Evolutionary conservation across 2,113 vertebrate genomes (phyloP).

Genomic region (Cyanocitta stelleri): DNA sequence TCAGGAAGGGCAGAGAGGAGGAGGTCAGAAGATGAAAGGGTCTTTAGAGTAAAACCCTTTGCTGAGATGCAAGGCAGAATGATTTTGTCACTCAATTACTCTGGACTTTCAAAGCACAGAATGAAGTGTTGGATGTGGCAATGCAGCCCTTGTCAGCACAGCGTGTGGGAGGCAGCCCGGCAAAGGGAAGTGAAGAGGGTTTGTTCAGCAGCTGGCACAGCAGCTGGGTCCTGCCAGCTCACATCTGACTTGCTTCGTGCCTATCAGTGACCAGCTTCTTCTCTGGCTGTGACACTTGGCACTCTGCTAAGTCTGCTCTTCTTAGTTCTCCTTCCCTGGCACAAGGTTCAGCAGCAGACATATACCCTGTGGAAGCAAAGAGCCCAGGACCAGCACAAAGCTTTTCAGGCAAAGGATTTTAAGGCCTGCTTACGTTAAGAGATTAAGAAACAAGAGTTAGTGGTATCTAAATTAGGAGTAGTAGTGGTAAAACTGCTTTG

Average conservation of each 20-base stretch:
- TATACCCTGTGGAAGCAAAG: background rate
- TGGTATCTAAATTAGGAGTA: background rate
- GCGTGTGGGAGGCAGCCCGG: background rate
- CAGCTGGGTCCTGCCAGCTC: slow-evolving; percentile 16
- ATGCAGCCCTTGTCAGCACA: slow-evolving; percentile 8
- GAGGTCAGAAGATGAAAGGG: slow-evolving; percentile 39
- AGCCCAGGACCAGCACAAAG: background rate
- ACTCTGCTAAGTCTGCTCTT: background rate
- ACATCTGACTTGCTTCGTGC: background rate
- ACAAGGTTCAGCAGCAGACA: background rate
- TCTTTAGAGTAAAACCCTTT: background rate
- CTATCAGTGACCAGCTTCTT: background rate
- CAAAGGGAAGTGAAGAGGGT: background rate
- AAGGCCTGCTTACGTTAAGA: background rate
- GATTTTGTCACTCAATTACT: slow-evolving; percentile 45
- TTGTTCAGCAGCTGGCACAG: slow-evolving; percentile 29
- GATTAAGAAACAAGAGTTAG: background rate
- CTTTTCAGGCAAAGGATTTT: background rate
- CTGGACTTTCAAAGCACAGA: background rate
- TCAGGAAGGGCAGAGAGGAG: slow-evolving; percentile 18
- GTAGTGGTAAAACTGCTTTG: background rate
- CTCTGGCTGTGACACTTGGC: background rate
- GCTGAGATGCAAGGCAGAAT: background rate
- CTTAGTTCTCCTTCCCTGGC: background rate
- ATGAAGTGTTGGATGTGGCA: background rate